Evolutionary conservation across 2,113 vertebrate species (phyloP).

Genomic region (Catharus minimus): DNA sequence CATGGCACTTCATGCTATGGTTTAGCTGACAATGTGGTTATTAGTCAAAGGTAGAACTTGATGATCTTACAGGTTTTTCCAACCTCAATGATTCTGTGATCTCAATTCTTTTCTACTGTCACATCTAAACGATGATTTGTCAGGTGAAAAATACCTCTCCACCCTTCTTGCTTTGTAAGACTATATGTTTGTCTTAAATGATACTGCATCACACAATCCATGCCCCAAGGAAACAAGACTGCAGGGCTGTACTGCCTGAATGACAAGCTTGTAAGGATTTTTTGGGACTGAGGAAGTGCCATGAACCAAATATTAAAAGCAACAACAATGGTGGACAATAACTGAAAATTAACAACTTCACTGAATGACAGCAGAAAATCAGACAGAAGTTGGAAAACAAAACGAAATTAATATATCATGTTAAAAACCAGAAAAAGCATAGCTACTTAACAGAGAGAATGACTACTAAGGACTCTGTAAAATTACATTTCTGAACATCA

Average conservation of each 20-base stretch:
- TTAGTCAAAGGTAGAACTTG: neutral
- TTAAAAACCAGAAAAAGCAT: neutral
- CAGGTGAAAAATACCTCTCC: neutral
- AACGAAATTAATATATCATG: neutral
- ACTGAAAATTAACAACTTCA: neutral
- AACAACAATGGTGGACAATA: neutral
- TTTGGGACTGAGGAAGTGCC: neutral
- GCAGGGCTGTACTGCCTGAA: neutral
- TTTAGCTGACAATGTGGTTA: neutral
- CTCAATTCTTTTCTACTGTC: neutral
- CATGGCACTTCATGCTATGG: too few species aligned
- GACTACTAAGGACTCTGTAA: neutral
- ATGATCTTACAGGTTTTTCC: neutral
- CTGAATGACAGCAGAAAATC: slow-evolving; percentile 28
- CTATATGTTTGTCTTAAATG: neutral
- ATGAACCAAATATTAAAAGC: neutral
- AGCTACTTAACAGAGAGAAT: slow-evolving; percentile 7
- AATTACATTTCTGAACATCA: neutral
- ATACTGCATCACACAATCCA: neutral
- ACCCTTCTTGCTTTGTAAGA: neutral
- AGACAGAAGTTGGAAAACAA: neutral
- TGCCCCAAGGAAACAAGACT: neutral
- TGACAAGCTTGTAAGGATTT: neutral
- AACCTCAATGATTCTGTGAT: neutral
- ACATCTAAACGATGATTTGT: neutral